Evolutionary conservation across 2,888 invertebrate genomes (phyloP).

Genomic region (Leptopilina myrica): DNA sequence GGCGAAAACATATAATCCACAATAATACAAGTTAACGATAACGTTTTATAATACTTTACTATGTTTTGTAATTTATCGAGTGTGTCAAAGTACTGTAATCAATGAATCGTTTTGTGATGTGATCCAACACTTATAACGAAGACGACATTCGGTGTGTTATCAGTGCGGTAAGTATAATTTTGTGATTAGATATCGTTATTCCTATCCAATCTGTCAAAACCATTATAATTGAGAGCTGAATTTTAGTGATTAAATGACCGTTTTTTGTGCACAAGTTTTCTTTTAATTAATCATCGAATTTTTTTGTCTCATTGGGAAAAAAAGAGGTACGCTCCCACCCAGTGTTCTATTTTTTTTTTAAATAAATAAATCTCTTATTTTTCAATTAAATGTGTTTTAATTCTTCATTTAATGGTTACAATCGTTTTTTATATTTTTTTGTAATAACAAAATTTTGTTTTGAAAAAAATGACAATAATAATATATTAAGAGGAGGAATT

Average conservation of each 20-base stretch:
- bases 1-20: slow-evolving; percentile 12
- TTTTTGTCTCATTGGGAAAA: not conserved
- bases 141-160: slow-evolving; percentile 34
- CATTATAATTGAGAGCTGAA: not conserved
- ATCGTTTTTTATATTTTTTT: not conserved
- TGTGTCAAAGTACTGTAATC: not conserved
- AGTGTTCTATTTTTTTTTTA: slow-evolving; percentile 26
- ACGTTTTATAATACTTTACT: slow-evolving; percentile 27
- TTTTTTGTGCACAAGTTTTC: not conserved
- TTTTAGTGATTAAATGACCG: not conserved
- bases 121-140: not conserved
- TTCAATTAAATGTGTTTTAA: not conserved
- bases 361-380: not conserved
- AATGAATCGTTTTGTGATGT: slow-evolving; percentile 14
- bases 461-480: too few relatives aligned
- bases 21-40: slow-evolving; percentile 28
- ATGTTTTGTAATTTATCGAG: slow-evolving; percentile 11
- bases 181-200: slow-evolving; percentile 33
- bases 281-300: not conserved
- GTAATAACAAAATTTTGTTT: too few relatives aligned
- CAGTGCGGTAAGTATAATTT: slow-evolving; percentile 29
- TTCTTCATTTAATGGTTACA: not conserved
- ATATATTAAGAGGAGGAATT: too few relatives aligned
- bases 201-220: not conserved
- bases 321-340: not conserved